phyloP scores from a whole-genome alignment of 2,797 vertebrate genomes.

The Tenualosa ilisha region DNA sequence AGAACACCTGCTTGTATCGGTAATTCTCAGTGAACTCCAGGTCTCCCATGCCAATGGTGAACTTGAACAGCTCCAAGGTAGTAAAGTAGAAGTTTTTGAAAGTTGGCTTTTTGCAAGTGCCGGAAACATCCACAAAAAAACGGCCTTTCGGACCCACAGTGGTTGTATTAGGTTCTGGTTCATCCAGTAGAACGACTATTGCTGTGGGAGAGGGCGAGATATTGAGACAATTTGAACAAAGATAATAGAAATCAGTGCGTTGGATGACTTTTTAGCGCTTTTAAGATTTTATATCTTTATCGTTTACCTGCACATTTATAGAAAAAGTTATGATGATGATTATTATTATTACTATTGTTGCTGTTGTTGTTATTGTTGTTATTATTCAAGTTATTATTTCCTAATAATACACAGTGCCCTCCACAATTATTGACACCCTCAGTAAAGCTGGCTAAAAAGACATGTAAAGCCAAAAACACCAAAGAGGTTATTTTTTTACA shows the following conservation, averaged over 20 bases:
- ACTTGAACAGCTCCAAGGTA: slow-evolving; percentile 91
- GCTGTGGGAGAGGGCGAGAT: slow-evolving; percentile 65
- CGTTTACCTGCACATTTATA: background rate
- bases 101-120: slow-evolving; percentile 46
- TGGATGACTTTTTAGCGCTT: background rate
- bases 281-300: background rate
- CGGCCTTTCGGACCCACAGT: background rate
- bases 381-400: background rate
- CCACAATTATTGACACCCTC: too few species aligned
- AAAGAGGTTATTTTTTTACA: too few species aligned
- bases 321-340: too few species aligned
- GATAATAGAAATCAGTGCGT: background rate
- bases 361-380: too few species aligned
- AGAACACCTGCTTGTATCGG: slow-evolving; percentile 80
- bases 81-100: slow-evolving; percentile 77
- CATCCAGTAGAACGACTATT: slow-evolving; percentile 81
- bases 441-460: too few species aligned
- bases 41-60: slow-evolving; percentile 96
- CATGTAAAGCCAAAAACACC: too few species aligned
- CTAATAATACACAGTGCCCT: background rate
- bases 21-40: slow-evolving; percentile 86
- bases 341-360: too few species aligned
- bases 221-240: background rate
- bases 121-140: background rate
- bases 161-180: slow-evolving; percentile 47